Evolutionary conservation across 2,113 vertebrate species (phyloP).

Genomic region (Paramormyrops kingsleyae): DNA sequence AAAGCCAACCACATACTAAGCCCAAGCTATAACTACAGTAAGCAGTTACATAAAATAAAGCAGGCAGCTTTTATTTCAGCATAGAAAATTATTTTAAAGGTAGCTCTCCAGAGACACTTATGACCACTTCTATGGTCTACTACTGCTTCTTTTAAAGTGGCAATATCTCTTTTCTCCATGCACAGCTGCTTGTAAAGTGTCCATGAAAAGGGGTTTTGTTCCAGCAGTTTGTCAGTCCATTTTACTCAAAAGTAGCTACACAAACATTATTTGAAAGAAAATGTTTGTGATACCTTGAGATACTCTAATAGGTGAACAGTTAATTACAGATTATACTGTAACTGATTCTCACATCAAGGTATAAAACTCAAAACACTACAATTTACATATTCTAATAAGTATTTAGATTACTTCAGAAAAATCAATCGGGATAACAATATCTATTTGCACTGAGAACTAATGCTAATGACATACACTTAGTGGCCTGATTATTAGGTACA

Average conservation of each 20-base stretch:
- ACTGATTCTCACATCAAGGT: not conserved
- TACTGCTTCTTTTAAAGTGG: not conserved
- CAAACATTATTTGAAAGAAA: not conserved
- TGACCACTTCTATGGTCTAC: not conserved
- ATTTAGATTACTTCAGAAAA: not conserved
- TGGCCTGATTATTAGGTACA: not conserved
- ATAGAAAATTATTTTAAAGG: not conserved
- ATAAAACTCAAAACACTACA: not conserved
- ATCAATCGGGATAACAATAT: not conserved
- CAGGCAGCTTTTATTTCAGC: not conserved
- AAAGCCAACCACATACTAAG: not conserved
- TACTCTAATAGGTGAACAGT: not conserved
- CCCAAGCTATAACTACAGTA: not conserved
- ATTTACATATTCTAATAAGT: not conserved
- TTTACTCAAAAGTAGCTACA: not conserved
- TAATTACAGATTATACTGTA: not conserved
- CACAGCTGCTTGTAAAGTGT: not conserved
- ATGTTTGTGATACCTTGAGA: not conserved
- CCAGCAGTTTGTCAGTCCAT: not conserved
- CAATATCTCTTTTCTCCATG: not conserved
- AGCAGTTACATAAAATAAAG: not conserved
- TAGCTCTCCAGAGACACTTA: not conserved
- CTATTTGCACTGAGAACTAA: not conserved
- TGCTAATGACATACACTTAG: not conserved
- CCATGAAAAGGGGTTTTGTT: not conserved